A percentile compares a stretch with the other conserved stretches of the same genome.
Conservation (phyloP, 2,888 invertebrate genomes). For the Copidosoma aretas region DNA sequence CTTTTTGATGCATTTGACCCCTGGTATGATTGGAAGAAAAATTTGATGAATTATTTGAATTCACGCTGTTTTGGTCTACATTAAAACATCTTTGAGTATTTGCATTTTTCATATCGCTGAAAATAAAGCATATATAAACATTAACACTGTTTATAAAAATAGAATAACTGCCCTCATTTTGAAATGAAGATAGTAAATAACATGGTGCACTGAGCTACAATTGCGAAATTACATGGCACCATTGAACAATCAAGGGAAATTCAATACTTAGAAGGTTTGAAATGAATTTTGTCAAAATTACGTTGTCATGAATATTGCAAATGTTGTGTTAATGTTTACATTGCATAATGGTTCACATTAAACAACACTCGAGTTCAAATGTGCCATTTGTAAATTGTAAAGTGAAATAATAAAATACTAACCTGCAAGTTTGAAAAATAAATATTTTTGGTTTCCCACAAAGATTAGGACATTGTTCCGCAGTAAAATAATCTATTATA, state of each 20-base stretch:
- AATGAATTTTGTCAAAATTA: no score
- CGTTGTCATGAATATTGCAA: no score
- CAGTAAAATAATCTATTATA: slow-evolving; percentile 61
- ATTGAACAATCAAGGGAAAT: slow-evolving; percentile 13
- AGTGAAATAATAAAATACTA: slow-evolving; percentile 18
- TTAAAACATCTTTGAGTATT: slow-evolving; percentile 22
- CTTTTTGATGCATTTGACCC: slow-evolving; percentile 37
- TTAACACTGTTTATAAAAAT: slow-evolving; percentile 22
- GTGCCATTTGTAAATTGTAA: not conserved
- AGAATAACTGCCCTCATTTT: not conserved
- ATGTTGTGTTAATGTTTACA: slow-evolving; percentile 27
- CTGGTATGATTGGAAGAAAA: slow-evolving; percentile 38
- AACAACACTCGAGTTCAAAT: not conserved
- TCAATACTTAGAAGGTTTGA: not conserved
- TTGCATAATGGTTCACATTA: not conserved
- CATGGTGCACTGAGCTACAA: not conserved
- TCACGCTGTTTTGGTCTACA: slow-evolving; percentile 24
- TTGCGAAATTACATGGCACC: slow-evolving; percentile 6
- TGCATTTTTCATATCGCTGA: slow-evolving; percentile 29
- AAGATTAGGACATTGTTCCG: slow-evolving; percentile 61
- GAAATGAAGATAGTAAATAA: no score
- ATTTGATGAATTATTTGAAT: slow-evolving; percentile 31
- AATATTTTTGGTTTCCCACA: slow-evolving; percentile 68
- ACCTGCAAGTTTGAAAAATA: slow-evolving; percentile 68
- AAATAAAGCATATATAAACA: slow-evolving; percentile 28